Evolutionary conservation across 2,888 invertebrate genomes (phyloP).

Genomic region (Zhengitettix transpicula): DNA sequence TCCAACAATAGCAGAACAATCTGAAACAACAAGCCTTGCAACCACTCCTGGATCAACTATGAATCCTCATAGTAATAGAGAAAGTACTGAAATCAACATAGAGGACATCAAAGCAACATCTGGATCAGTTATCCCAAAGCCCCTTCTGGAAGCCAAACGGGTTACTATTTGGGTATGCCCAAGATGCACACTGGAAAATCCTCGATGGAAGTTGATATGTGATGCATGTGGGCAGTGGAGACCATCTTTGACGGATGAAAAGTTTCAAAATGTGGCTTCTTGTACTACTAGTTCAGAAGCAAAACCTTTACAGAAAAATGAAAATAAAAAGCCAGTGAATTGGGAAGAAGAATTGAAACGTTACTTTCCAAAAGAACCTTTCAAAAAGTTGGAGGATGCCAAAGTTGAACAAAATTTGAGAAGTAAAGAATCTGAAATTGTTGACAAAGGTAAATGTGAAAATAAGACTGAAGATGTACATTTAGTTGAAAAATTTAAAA

Average conservation of each 20-base stretch:
- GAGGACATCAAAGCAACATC: neutral
- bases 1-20: constrained; percentile 17
- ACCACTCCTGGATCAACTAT: constrained; percentile 7
- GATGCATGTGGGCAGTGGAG: constrained; percentile 38
- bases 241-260: constrained; percentile 20
- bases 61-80: neutral
- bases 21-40: constrained; percentile 13
- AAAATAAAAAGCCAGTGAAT: constrained; percentile 8
- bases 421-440: constrained; percentile 7
- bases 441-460: constrained; percentile 1
- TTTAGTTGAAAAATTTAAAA: too few species aligned
- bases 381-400: too few species aligned
- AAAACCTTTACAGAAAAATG: neutral
- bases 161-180: constrained; percentile 35
- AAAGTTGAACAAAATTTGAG: neutral
- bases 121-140: neutral
- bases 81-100: neutral
- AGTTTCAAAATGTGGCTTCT: neutral
- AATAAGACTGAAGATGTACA: too few species aligned
- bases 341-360: constrained; percentile 19
- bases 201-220: constrained; percentile 42
- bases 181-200: constrained; percentile 40
- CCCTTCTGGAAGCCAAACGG: neutral
- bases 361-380: constrained; percentile 12
- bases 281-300: too few species aligned